Percentiles rank a stretch among this genome's conserved stretches.
phyloP scores from a whole-genome alignment of 2,113 vertebrate genomes.

The Aphyosemion australe region DNA sequence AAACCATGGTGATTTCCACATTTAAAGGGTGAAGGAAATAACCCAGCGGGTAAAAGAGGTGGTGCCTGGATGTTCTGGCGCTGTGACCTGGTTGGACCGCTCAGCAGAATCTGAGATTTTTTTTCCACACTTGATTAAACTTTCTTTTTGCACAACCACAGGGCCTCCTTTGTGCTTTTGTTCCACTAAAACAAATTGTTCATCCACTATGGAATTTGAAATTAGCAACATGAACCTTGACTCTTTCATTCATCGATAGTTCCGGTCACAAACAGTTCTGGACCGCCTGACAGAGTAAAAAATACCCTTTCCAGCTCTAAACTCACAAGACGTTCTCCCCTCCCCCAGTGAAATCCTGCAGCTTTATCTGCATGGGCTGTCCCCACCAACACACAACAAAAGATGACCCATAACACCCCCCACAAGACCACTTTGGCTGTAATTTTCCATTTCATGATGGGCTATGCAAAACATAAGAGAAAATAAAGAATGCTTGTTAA shows the following conservation, averaged over 20 bases:
- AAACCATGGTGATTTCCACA: background rate
- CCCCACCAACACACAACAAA: conserved; percentile 35
- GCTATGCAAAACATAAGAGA: background rate
- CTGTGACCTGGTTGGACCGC: conserved; percentile 15
- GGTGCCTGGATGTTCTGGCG: background rate
- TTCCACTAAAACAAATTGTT: background rate
- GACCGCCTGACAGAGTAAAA: background rate
- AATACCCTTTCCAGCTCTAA: background rate
- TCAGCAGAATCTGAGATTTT: background rate
- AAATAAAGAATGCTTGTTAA: background rate
- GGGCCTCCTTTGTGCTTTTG: background rate
- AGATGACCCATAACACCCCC: conserved; percentile 10
- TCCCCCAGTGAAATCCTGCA: conserved; percentile 18
- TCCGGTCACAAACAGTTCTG: conserved; percentile 23
- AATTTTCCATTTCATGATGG: conserved; percentile 17
- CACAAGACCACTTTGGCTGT: background rate
- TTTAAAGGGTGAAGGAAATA: background rate
- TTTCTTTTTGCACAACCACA: conserved; percentile 3
- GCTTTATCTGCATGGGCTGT: conserved; percentile 35
- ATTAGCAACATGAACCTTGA: background rate
- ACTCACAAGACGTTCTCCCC: conserved; percentile 20
- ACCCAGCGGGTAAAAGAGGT: background rate
- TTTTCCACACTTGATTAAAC: background rate
- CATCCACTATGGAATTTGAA: background rate
- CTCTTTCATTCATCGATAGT: background rate